These are phyloP conservation scores for Enteromius treurensis DNA, from an alignment of 2,797 vertebrate genomes.

Conservation along the genomic window DNA sequence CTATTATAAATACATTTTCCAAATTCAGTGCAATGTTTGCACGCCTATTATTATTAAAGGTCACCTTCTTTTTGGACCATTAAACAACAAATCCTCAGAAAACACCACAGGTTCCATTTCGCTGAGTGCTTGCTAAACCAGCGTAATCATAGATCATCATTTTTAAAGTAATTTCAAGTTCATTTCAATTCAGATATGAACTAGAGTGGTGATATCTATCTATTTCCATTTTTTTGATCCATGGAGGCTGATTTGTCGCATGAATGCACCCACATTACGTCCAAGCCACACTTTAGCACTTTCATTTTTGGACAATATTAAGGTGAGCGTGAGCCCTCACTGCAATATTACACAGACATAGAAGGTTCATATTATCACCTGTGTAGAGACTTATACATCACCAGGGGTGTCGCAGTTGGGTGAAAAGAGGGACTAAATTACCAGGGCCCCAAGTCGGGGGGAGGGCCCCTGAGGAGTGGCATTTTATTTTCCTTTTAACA, in stretches of 20 bases:
- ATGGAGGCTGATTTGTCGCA: not conserved
- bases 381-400: not conserved
- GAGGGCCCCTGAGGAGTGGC: too few relatives aligned
- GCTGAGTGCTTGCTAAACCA: not conserved
- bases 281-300: not conserved
- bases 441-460: too few relatives aligned
- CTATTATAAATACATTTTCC: not conserved
- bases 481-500: too few relatives aligned
- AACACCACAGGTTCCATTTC: not conserved
- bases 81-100: not conserved
- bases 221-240: not conserved
- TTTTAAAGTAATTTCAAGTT: not conserved
- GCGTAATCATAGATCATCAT: not conserved
- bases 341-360: not conserved
- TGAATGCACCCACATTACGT: not conserved
- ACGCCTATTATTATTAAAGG: not conserved
- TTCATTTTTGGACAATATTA: not conserved
- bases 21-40: not conserved
- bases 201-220: not conserved
- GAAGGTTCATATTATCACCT: not conserved
- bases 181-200: not conserved
- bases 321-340: not conserved
- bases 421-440: too few relatives aligned
- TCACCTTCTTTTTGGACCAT: not conserved
- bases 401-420: too few relatives aligned